Evolutionary conservation across 1,140 invertebrate genomes (phyloP).

Genomic region (Panulirus ornatus): DNA sequence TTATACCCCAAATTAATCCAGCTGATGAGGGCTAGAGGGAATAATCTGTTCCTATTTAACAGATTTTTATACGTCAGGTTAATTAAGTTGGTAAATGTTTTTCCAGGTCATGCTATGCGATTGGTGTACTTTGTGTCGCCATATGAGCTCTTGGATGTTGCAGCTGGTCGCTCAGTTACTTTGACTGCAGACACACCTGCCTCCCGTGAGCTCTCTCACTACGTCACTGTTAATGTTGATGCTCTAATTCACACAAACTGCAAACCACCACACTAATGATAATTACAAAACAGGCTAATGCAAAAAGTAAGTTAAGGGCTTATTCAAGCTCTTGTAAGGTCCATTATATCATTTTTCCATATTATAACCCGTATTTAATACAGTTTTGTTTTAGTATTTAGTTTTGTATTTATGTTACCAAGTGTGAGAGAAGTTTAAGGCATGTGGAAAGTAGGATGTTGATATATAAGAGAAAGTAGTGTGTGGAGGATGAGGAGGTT

Average conservation of each 20-base stretch:
- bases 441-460: no score
- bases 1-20: no score
- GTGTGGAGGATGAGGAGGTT: no score
- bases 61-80: no score
- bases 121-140: slow-evolving; percentile 97
- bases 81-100: no score
- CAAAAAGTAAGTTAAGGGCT: slow-evolving; percentile 83
- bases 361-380: neutral
- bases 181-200: slow-evolving; percentile 86
- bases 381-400: no score
- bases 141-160: slow-evolving; percentile 91
- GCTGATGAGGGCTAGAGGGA: no score
- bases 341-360: neutral
- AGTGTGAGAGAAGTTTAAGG: no score
- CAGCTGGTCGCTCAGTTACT: slow-evolving; percentile 85
- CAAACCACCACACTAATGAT: slow-evolving; percentile 90
- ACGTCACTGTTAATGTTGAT: slow-evolving; percentile 93
- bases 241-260: slow-evolving; percentile 91
- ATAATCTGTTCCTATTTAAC: no score
- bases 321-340: neutral
- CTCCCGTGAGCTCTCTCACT: slow-evolving; percentile 87
- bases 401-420: no score
- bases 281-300: slow-evolving; percentile 85
- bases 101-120: slow-evolving; percentile 92
- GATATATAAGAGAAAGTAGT: no score